phyloP scores from a whole-genome alignment of 2,113 vertebrate species.

The Grantiella picta region DNA sequence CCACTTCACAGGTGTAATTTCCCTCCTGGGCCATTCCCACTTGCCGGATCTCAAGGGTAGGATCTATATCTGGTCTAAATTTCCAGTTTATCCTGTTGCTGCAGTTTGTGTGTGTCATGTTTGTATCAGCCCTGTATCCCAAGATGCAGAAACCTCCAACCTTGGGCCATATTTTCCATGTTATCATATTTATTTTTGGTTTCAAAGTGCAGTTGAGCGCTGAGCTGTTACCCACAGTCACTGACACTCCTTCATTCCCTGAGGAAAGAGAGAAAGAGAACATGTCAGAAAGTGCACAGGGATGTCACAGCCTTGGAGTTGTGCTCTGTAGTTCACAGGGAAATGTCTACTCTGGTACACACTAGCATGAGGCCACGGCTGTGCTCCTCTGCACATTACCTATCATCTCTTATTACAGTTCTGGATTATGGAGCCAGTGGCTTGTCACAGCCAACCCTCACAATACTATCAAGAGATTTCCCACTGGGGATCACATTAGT shows the following conservation, averaged over 20 bases:
- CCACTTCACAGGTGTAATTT: not conserved
- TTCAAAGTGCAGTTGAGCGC: not conserved
- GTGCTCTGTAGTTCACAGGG: not conserved
- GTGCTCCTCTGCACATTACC: not conserved
- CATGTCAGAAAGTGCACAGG: accelerated
- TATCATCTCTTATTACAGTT: not conserved
- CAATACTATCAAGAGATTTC: not conserved
- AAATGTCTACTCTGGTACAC: accelerated
- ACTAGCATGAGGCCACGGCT: accelerated
- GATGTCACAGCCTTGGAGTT: not conserved
- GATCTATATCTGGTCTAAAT: not conserved
- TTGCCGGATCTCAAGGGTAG: slow-evolving; percentile 14
- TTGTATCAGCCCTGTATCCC: not conserved
- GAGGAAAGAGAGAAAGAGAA: not conserved
- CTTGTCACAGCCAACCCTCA: not conserved
- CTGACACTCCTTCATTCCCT: not conserved
- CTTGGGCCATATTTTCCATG: slow-evolving; percentile 5
- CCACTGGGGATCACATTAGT: not conserved
- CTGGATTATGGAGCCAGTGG: not conserved
- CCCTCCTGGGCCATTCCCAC: slow-evolving; percentile 47
- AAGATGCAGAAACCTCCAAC: not conserved
- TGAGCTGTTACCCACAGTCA: not conserved
- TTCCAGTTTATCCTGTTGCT: slow-evolving; percentile 23
- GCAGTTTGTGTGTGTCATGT: not conserved
- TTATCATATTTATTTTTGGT: accelerated